Base-by-base conservation (phyloP, 2,113 vertebrate species). In the Vombatus ursinus region DNA sequence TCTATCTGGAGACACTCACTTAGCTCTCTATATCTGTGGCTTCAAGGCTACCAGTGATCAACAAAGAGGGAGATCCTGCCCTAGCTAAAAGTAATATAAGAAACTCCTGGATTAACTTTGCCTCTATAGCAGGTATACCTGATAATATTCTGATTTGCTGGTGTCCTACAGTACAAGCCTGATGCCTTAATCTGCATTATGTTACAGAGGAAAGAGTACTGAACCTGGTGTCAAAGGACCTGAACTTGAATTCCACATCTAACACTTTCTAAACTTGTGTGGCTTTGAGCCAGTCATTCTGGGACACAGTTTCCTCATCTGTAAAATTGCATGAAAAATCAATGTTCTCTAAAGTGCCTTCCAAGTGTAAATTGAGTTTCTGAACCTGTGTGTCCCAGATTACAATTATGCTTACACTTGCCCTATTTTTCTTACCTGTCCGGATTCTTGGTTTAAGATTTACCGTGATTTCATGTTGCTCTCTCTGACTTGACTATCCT, bases 101-200 rank as follows among this genome's bases (percentile, higher is more conserved):
- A 8, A 6, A 11, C 28, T 91, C 48, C 92, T 2, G 19, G 23
- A 6, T 2, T 2, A 68, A 16, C 2, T 7, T 3, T 22, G 31
- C 9, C 28, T 48, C 14, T 0, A 0, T 24, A 53, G 28, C 11
- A 0, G 23, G 11, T 23, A 44, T 3, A 1, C 31, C 24, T n/a
- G 0, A 0, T 8, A 12, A 5, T 28, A 23, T 22, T 90, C 6
- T 0, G 0, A 57, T 57, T 10, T 1, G 0, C 0, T 8, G 37
- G 23, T 8, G 28, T 11, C 26, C 28, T 57, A 10, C 7, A 19
- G 37, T 14, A n/a, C 31, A 12, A 77, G 14, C 3, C 14, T n/a
- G 31, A 11, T 77, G 61, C 11, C 14, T 84, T 84, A 84, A 19
- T 16, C 2, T 84, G 4, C 68, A 68, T 68, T n/a, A n/a, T 77